These are phyloP conservation scores for Yoshiicerus persimilis DNA, from an alignment of 1,140 invertebrate species.

Conservation along the genomic window DNA sequence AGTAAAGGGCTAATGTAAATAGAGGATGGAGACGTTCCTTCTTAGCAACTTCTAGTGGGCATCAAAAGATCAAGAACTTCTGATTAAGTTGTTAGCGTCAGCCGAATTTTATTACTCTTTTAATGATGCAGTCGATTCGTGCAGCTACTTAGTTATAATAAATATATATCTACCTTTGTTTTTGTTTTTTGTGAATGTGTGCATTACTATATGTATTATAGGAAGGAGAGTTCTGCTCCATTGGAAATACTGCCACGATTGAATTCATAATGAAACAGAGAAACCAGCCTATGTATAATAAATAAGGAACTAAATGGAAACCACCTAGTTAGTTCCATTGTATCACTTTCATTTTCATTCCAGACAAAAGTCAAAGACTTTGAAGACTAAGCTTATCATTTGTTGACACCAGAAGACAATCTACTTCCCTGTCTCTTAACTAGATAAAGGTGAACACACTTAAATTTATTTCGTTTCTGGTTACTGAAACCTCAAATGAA, in stretches of 20 bases:
- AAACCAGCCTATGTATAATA: background rate
- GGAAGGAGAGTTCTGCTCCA: background rate
- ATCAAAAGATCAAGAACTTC: background rate
- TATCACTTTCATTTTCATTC: background rate
- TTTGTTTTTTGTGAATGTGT: background rate
- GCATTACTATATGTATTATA: background rate
- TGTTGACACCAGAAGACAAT: background rate
- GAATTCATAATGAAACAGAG: background rate
- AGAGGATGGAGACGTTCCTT: background rate
- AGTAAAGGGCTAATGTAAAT: background rate
- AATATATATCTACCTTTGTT: background rate
- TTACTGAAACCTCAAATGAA: background rate
- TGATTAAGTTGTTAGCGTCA: constrained; percentile 20
- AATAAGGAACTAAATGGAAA: background rate
- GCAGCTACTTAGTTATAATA: background rate
- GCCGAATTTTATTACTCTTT: constrained; percentile 2
- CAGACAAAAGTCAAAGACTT: background rate
- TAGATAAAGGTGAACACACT: background rate
- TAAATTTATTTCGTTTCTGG: background rate
- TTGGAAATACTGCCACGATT: no score
- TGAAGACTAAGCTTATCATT: background rate
- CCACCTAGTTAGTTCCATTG: background rate
- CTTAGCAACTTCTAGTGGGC: background rate
- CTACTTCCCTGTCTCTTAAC: background rate
- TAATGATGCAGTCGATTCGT: background rate